These are phyloP conservation scores for Eupristina koningsbergeri DNA, from an alignment of 1,140 invertebrate species.

Conservation along the genomic window DNA sequence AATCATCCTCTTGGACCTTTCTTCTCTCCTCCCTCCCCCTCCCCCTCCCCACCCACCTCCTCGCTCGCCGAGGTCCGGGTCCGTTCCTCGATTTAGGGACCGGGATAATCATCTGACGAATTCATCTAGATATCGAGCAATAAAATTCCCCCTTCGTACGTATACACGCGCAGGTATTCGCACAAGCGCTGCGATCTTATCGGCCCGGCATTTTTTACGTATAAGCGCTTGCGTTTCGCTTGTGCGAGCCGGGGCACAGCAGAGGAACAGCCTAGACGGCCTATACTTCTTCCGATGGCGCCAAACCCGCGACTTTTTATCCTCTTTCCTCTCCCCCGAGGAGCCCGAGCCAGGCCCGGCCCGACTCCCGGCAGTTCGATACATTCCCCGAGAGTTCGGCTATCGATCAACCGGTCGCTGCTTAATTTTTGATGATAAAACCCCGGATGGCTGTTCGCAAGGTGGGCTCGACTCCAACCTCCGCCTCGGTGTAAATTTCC, in stretches of 20 bases:
- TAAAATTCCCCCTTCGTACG: constrained; percentile 63
- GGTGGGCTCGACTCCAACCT: too few species aligned
- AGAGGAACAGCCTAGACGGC: not conserved
- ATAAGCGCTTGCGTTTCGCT: constrained; percentile 48
- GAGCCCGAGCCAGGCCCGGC: too few species aligned
- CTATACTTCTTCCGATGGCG: constrained; percentile 56
- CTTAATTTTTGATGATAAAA: not conserved
- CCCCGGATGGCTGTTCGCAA: too few species aligned
- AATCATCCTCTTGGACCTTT: constrained; percentile 61
- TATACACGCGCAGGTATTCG: not conserved
- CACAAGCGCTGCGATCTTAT: constrained; percentile 61
- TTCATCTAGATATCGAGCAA: constrained; percentile 71
- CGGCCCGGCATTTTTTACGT: constrained; percentile 56
- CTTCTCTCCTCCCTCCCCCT: not conserved
- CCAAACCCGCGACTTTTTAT: constrained; percentile 53
- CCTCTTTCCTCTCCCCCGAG: not conserved
- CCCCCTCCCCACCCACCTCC: not conserved
- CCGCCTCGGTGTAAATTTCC: too few species aligned
- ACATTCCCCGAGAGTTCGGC: constrained; percentile 36
- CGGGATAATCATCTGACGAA: constrained; percentile 68
- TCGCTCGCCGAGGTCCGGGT: too few species aligned
- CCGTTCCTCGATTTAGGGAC: constrained; percentile 51
- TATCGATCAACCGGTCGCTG: constrained; percentile 32
- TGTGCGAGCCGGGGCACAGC: constrained; percentile 48
- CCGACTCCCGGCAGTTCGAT: not conserved